Evolutionary conservation across 2,888 invertebrate genomes (phyloP).

Genomic region (Pecten maximus): DNA sequence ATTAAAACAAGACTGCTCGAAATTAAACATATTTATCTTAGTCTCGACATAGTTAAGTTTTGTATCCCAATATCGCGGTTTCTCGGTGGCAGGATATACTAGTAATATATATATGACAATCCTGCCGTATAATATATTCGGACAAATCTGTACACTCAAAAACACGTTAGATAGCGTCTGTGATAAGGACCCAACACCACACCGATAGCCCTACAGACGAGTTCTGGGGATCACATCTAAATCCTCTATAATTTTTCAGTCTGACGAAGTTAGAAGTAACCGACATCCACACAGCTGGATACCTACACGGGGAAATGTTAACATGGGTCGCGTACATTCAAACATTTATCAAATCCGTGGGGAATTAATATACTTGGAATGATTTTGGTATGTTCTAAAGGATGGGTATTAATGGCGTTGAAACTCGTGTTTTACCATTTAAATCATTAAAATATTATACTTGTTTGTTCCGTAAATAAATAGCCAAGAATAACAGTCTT

Average conservation of each 20-base stretch:
- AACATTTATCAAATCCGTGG: slow-evolving; percentile 23
- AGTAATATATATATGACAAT: too few relatives aligned
- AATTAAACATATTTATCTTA: too few relatives aligned
- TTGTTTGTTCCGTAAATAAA: too few relatives aligned
- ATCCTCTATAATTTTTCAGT: neutral
- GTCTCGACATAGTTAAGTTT: too few relatives aligned
- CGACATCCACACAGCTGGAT: neutral
- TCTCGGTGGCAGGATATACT: too few relatives aligned
- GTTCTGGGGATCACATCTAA: neutral
- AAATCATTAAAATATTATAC: neutral
- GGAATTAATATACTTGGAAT: neutral
- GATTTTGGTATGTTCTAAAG: neutral
- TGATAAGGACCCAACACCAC: neutral
- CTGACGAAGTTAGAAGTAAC: neutral
- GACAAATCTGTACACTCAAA: neutral
- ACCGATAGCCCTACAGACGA: neutral
- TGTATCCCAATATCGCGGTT: too few relatives aligned
- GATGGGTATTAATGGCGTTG: neutral
- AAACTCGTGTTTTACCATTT: neutral
- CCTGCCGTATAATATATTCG: neutral
- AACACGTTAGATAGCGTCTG: neutral
- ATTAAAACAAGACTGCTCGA: too few relatives aligned
- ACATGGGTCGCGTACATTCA: neutral
- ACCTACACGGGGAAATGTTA: neutral
- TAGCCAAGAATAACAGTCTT: too few relatives aligned